phyloP scores from a whole-genome alignment of 2,113 vertebrate species.

The Bostrychus sinensis region DNA sequence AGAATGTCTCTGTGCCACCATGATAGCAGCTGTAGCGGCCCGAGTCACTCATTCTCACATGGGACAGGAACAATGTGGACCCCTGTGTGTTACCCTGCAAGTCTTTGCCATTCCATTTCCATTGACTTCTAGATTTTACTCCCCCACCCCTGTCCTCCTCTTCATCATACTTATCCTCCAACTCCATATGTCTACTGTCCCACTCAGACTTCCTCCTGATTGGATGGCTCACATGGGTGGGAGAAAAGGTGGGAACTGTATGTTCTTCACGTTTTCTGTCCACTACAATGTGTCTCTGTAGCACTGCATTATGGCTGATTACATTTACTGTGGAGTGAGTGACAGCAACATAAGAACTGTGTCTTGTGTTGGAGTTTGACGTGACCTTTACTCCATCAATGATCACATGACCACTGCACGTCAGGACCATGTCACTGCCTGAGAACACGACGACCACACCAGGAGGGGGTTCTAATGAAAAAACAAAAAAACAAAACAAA shows the following conservation, averaged over 20 bases:
- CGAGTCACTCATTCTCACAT: conserved; percentile 48
- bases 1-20: conserved; percentile 53
- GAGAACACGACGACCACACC: conserved; percentile 62
- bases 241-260: not conserved
- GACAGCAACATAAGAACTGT: not conserved
- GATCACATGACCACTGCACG: conserved; percentile 66
- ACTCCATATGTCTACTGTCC: conserved; percentile 5
- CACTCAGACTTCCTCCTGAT: not conserved
- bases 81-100: conserved; percentile 22
- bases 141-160: conserved; percentile 23
- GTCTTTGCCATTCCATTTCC: conserved; percentile 58
- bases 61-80: conserved; percentile 48
- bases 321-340: not conserved
- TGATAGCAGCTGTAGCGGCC: conserved; percentile 76
- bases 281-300: not conserved
- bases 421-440: conserved; percentile 65
- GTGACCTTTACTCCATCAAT: conserved; percentile 64
- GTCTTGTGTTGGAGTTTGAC: conserved; percentile 1
- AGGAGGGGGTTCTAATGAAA: conserved; percentile 62
- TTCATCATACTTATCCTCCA: conserved; percentile 10
- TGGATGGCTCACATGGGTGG: not conserved
- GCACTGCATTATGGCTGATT: not conserved
- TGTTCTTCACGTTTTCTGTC: not conserved
- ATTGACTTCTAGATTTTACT: conserved; percentile 33
- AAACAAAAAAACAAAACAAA: conserved; percentile 20